A percentile compares a stretch with the other conserved stretches of the same genome.
Evolutionary conservation across 2,113 vertebrate genomes (phyloP).

Genomic region (Blennius ocellaris): DNA sequence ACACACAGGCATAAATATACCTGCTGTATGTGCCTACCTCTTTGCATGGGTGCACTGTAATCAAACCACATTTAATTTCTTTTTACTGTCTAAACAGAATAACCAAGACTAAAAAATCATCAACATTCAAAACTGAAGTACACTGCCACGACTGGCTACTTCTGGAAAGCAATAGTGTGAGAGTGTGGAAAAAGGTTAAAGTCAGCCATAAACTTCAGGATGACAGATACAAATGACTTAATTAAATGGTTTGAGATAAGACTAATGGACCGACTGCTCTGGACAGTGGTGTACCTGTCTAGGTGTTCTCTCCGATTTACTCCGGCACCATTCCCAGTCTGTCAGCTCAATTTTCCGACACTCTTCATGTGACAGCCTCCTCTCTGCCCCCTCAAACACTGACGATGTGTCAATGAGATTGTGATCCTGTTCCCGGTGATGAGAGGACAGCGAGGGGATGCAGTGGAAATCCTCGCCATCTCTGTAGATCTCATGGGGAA

Average conservation of each 20-base stretch:
- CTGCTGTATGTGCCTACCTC: background rate
- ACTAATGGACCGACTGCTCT: constrained; percentile 4
- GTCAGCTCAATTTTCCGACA: constrained; percentile 87
- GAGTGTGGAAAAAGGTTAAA: constrained; percentile 28
- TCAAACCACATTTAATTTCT: constrained; percentile 5
- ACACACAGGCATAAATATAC: background rate
- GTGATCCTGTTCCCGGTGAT: constrained; percentile 71
- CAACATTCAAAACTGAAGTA: background rate
- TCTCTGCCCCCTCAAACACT: constrained; percentile 84
- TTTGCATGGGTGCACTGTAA: constrained; percentile 1
- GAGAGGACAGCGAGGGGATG: constrained; percentile 39
- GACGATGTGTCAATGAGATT: constrained; percentile 62
- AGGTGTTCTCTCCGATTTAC: constrained; percentile 93
- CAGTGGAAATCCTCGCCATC: constrained; percentile 60
- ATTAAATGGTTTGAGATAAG: constrained; percentile 30
- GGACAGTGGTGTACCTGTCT: constrained; percentile 88
- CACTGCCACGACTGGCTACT: constrained; percentile 24
- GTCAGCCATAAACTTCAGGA: constrained; percentile 27
- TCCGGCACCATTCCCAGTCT: constrained; percentile 98
- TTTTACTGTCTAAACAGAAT: constrained; percentile 37
- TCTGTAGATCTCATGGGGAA: constrained; percentile 47
- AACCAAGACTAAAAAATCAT: constrained; percentile 20
- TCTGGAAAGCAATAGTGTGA: constrained; percentile 14
- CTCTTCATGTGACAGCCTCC: constrained; percentile 89
- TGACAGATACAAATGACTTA: constrained; percentile 35